Base-by-base conservation (phyloP, 2,797 vertebrate genomes). In the Anguilla pacifica region DNA sequence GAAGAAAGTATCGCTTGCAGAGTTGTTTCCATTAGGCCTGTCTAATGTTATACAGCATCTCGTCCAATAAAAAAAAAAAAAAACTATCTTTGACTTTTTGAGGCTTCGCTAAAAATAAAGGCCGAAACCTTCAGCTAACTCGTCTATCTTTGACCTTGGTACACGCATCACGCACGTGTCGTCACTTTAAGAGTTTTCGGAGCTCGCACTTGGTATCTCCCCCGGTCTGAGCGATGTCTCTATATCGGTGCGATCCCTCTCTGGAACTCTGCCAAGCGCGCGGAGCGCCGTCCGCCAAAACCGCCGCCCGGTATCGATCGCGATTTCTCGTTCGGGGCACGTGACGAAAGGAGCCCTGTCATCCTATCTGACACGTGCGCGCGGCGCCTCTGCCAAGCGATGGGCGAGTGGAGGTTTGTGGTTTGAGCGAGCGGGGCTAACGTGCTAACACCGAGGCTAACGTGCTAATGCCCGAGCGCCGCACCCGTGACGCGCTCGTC, bases 21-120 rank as follows among this genome's bases (percentile, higher is more conserved):
- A 83, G 82, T 19, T 49, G 77, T 81, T 83, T 83, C 25, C 51
- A 55, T 53, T 55, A 53, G 82, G 25, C 51, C 25, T 83, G 82
- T 55, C 82, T 17, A 55, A 7, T 11, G 19, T 28, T 83, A 83
- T 83, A 55, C 25, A 55, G 17, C 77, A 22, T 49, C 77, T 22
- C 3, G 77, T 81, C 77, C 43, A 81, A 81, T 81, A 49, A 46
- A 81, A 17, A 46, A 49, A 17, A 46, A 49, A 49, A 81, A 49
- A 28, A 19, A 19, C 31, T 43, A 43, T 43, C 43, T 43, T 15
- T 28, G 46, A 28, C 39, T 55, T 53, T 53, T 53, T 28, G 70
- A 53, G 25, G 25, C 10, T 28, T 31, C 51, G 11, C 51, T 53
- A 55, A 83, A 83, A 83, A 51, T 25, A 83, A 83, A 55, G 31